These are phyloP conservation scores for Ostrea denselamellosa DNA, from an alignment of 1,140 invertebrate species.

Conservation along the genomic window DNA sequence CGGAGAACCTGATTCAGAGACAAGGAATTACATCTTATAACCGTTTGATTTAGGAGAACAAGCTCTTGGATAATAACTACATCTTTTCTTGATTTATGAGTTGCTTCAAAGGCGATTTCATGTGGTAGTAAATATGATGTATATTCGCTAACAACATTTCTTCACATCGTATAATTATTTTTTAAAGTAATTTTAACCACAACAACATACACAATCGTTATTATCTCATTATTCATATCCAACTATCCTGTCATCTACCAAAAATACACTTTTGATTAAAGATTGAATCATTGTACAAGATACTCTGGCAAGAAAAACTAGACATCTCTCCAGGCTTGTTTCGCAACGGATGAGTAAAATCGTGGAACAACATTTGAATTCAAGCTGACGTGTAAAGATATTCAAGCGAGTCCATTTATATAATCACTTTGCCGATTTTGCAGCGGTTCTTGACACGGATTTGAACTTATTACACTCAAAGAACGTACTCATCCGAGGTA, in stretches of 20 bases:
- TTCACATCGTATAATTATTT: not conserved
- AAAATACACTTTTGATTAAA: not conserved
- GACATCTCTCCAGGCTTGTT: not conserved
- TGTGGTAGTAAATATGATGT: not conserved
- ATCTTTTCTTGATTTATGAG: not conserved
- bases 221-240: not conserved
- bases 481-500: not conserved
- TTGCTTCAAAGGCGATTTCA: not conserved
- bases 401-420: not conserved
- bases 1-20: conserved; percentile 10
- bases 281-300: too few relatives aligned
- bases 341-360: not conserved
- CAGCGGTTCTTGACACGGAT: not conserved
- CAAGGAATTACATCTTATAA: conserved; percentile 15
- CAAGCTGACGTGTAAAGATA: not conserved
- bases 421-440: not conserved
- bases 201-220: not conserved
- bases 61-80: conserved; percentile 12
- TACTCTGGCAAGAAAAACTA: not conserved
- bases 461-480: not conserved
- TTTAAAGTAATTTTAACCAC: not conserved
- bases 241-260: not conserved
- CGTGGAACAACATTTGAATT: not conserved
- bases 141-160: not conserved
- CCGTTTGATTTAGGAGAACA: conserved; percentile 30